Percentiles rank a stretch among this genome's conserved stretches.
Conservation (phyloP, 2,888 invertebrate genomes). For the Apodemia duryi region DNA sequence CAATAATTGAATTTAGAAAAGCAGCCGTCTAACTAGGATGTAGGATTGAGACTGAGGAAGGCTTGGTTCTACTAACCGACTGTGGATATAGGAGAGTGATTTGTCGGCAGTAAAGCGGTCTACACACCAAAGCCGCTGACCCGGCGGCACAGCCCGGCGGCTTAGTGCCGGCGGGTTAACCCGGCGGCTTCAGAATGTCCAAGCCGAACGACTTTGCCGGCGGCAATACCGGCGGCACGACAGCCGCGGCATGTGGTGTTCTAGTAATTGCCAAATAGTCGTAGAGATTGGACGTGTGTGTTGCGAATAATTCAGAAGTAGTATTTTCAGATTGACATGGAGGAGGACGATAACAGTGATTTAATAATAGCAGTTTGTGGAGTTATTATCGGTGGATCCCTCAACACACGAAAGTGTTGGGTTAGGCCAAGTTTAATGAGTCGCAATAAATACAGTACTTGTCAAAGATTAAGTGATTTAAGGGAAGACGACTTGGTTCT, state of each 20-base stretch:
- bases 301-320: slow-evolving; percentile 6
- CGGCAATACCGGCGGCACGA: slow-evolving; percentile 3
- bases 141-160: too few species aligned
- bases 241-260: not conserved
- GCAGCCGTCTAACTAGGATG: too few species aligned
- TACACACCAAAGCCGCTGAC: too few species aligned
- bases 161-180: not conserved
- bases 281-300: slow-evolving; percentile 2
- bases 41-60: too few species aligned
- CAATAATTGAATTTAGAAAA: too few species aligned
- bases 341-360: slow-evolving; percentile 12
- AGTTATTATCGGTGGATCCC: slow-evolving; percentile 13
- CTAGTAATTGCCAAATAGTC: too few species aligned
- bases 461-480: slow-evolving; percentile 22
- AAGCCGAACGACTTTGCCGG: not conserved
- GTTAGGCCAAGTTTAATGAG: slow-evolving; percentile 16
- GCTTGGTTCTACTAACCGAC: too few species aligned
- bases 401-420: slow-evolving; percentile 17
- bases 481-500: slow-evolving; percentile 19
- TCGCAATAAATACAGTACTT: slow-evolving; percentile 13
- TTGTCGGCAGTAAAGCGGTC: too few species aligned
- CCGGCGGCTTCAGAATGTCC: slow-evolving; percentile 5
- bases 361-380: slow-evolving; percentile 14
- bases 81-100: too few species aligned
- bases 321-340: slow-evolving; percentile 12